phyloP scores from a whole-genome alignment of 2,888 invertebrate genomes.

The Sipha maydis region DNA sequence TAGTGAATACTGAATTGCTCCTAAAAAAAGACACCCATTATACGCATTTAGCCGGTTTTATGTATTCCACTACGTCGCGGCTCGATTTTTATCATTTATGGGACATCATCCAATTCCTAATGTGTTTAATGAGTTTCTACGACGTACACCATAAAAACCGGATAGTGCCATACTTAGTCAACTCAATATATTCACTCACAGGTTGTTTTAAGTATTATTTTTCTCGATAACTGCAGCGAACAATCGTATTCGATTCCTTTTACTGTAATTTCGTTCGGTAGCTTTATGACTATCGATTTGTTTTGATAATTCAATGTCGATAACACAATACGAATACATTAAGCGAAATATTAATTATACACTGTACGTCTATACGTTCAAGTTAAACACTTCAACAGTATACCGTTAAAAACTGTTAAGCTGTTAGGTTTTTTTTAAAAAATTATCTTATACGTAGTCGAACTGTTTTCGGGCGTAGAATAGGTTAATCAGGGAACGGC shows the following conservation, averaged over 20 bases:
- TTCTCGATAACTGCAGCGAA: neutral
- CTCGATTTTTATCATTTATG: constrained; percentile 10
- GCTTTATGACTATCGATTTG: neutral
- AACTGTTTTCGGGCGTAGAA: no score
- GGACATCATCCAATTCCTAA: constrained; percentile 3
- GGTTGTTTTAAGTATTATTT: neutral
- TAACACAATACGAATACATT: no score
- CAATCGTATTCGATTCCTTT: no score
- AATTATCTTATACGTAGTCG: no score
- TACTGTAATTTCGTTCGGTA: neutral
- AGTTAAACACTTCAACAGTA: no score
- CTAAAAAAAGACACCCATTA: neutral
- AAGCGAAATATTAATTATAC: no score
- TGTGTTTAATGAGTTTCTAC: neutral
- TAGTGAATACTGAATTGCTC: constrained; percentile 1
- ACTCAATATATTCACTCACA: neutral
- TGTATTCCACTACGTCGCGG: neutral
- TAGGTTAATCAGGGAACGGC: no score
- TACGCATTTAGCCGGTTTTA: neutral
- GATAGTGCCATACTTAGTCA: neutral
- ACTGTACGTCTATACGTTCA: no score
- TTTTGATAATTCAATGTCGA: no score
- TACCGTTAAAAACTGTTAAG: no score
- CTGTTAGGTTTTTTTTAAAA: no score
- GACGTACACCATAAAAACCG: neutral